Conservation (phyloP, 1,140 invertebrate genomes). For the Anagrus nilaparvatae region DNA sequence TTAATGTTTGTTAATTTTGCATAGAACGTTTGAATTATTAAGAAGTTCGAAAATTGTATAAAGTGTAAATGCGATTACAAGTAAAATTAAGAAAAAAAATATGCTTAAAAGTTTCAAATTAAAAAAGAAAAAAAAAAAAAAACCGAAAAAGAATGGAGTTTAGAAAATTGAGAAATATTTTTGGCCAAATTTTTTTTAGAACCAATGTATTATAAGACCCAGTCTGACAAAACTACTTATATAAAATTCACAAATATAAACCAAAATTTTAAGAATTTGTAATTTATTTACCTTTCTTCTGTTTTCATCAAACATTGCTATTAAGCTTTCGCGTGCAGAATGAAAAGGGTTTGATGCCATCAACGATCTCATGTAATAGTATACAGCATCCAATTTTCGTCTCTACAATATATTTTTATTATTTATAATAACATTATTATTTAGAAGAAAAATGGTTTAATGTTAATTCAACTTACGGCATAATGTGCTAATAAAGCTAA, state of each 20-base stretch:
- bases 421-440: neutral
- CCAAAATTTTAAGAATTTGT: no score
- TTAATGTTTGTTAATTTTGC: no score
- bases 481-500: conserved; percentile 85
- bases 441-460: neutral
- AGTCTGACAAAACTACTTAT: conserved; percentile 15
- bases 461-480: conserved; percentile 58
- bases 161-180: no score
- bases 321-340: conserved; percentile 78
- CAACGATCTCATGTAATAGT: conserved; percentile 91
- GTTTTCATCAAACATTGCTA: conserved; percentile 85
- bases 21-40: conserved; percentile 20
- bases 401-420: conserved; percentile 49
- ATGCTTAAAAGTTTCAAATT: neutral
- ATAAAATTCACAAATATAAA: conserved; percentile 4
- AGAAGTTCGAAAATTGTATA: no score
- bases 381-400: conserved; percentile 91
- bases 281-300: conserved; percentile 70
- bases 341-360: conserved; percentile 88
- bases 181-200: neutral
- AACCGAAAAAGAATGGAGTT: no score
- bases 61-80: no score
- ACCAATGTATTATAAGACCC: conserved; percentile 5
- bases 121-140: no score
- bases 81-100: conserved; percentile 7